Percentiles rank a stretch among this genome's conserved stretches.
These are phyloP conservation scores for Propsilocerus akamusi DNA, from an alignment of 1,140 invertebrate species.

Conservation along the genomic window DNA sequence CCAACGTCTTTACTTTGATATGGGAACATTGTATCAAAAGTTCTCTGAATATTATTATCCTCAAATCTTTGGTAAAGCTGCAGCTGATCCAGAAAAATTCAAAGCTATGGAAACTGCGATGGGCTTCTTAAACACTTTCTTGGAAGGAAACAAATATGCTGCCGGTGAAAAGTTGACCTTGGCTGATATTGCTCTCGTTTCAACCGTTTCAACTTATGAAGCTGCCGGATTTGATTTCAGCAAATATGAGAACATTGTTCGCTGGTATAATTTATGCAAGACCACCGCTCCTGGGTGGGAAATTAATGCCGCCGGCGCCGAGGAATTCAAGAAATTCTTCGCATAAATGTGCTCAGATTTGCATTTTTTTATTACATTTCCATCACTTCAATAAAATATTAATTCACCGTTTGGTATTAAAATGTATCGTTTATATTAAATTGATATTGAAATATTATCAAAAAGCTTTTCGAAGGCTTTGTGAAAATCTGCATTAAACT, in stretches of 20 bases:
- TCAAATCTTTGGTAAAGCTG: conserved; percentile 38
- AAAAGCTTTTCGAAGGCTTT: too few species aligned
- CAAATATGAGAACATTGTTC: conserved; percentile 43
- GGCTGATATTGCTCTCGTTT: conserved; percentile 43
- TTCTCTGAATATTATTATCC: conserved; percentile 48
- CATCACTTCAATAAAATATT: background rate
- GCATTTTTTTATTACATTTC: too few species aligned
- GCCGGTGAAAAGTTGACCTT: conserved; percentile 50
- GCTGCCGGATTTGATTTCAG: conserved; percentile 41
- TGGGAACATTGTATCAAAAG: conserved; percentile 42
- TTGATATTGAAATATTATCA: background rate
- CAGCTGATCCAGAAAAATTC: conserved; percentile 40
- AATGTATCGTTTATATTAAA: background rate
- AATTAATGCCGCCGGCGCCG: conserved; percentile 38
- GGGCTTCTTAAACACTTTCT: conserved; percentile 42
- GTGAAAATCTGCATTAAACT: too few species aligned
- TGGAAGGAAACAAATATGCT: conserved; percentile 40
- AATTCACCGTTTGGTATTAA: background rate
- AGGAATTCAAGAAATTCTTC: conserved; percentile 26
- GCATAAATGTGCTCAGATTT: too few species aligned
- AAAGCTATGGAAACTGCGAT: conserved; percentile 41
- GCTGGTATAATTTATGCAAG: conserved; percentile 51
- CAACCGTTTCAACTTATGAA: conserved; percentile 43
- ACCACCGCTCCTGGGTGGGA: conserved; percentile 49
- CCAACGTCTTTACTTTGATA: conserved; percentile 54